Evolutionary conservation across 2,113 vertebrate species (phyloP).

Genomic region (Peromyscus polionotus): DNA sequence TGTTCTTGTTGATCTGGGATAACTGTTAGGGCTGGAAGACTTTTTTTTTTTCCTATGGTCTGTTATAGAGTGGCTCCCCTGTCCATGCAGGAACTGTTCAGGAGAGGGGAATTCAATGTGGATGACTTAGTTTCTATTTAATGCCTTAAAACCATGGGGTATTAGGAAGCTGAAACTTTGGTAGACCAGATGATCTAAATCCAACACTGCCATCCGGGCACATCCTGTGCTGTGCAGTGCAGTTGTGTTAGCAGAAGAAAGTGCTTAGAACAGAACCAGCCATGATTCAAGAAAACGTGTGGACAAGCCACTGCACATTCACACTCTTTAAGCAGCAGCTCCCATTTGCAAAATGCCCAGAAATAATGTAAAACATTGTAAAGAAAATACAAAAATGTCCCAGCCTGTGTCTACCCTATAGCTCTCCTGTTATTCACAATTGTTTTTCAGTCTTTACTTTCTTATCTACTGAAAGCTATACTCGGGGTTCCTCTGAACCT

Average conservation of each 20-base stretch:
- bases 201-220: background rate
- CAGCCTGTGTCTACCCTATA: background rate
- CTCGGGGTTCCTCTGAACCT: background rate
- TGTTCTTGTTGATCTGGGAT: conserved; percentile 36
- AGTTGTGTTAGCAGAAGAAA: background rate
- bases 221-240: background rate
- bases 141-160: background rate
- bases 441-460: background rate
- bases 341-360: background rate
- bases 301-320: background rate
- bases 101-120: background rate
- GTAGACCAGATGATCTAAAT: background rate
- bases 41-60: background rate
- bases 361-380: background rate
- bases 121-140: background rate
- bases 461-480: background rate
- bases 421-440: background rate
- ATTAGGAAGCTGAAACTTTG: background rate
- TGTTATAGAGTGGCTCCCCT: background rate
- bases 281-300: background rate
- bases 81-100: accelerated
- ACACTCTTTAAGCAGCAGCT: background rate
- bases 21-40: background rate
- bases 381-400: background rate
- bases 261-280: background rate